These are phyloP conservation scores for Trimorus sp. DNA, from an alignment of 2,888 invertebrate species.

Conservation along the genomic window DNA sequence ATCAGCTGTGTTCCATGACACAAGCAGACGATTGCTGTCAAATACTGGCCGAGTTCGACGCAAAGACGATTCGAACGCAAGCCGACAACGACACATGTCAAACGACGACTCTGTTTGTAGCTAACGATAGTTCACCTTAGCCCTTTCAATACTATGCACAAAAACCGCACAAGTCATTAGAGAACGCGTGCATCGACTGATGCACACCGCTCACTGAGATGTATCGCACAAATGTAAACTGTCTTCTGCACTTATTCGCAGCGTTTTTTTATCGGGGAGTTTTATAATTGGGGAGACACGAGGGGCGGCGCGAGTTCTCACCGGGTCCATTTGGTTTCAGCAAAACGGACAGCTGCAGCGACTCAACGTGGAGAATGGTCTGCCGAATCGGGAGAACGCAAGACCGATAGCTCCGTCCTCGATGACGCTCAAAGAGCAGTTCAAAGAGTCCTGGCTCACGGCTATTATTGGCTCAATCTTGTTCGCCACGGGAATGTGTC, in stretches of 20 bases:
- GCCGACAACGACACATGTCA: conserved; percentile 20
- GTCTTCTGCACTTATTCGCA: neutral
- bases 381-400: conserved; percentile 67
- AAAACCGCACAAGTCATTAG: conserved; percentile 24
- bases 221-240: conserved; percentile 74
- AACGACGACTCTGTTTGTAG: conserved; percentile 25
- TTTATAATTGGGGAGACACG: neutral
- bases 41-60: neutral
- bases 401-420: conserved; percentile 69
- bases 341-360: conserved; percentile 72
- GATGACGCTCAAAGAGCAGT: conserved; percentile 82
- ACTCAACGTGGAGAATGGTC: conserved; percentile 66
- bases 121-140: conserved; percentile 22
- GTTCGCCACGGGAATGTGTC: conserved; percentile 86
- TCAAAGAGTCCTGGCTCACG: conserved; percentile 88
- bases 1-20: conserved; percentile 3
- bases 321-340: conserved; percentile 25
- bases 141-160: conserved; percentile 19
- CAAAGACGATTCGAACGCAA: conserved; percentile 5
- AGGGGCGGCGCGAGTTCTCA: no score
- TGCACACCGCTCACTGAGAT: conserved; percentile 61
- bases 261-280: neutral
- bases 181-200: conserved; percentile 17
- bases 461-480: conserved; percentile 87
- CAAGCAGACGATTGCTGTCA: conserved; percentile 17